These are phyloP conservation scores for Platyrinchus mystaceus DNA, from an alignment of 2,797 vertebrate species.

Conservation along the genomic window DNA sequence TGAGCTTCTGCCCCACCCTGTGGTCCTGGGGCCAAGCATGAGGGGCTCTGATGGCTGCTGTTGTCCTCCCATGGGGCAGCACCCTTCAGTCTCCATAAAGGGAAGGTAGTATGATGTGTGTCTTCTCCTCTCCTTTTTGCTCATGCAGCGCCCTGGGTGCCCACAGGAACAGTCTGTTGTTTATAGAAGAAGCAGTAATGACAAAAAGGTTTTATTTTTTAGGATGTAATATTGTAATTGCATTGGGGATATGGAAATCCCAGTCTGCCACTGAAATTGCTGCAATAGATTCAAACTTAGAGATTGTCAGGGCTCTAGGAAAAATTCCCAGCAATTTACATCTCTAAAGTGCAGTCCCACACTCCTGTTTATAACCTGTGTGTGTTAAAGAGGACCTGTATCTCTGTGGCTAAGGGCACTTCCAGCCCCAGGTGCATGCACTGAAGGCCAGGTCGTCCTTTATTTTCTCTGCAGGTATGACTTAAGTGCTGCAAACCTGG, in stretches of 20 bases:
- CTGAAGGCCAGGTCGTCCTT: neutral
- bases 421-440: too few relatives aligned
- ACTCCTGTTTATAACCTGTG: neutral
- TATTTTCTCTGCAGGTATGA: neutral
- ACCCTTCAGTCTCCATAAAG: neutral
- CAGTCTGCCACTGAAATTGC: neutral
- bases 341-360: neutral
- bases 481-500: neutral
- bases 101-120: neutral
- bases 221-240: neutral
- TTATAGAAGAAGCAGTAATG: neutral
- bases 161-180: neutral
- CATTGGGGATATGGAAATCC: neutral
- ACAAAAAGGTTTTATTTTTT: neutral
- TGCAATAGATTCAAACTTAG: neutral
- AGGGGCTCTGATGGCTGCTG: neutral
- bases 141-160: neutral
- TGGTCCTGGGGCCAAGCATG: neutral
- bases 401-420: neutral
- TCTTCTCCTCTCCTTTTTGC: neutral
- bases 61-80: neutral
- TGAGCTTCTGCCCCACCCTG: neutral
- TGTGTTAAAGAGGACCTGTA: rapidly evolving
- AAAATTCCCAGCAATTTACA: neutral
- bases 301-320: neutral